Evolutionary conservation across 2,113 vertebrate species (phyloP), one percentile per base, ranked within the genome.

Genomic region (Buteo buteo): DNA sequence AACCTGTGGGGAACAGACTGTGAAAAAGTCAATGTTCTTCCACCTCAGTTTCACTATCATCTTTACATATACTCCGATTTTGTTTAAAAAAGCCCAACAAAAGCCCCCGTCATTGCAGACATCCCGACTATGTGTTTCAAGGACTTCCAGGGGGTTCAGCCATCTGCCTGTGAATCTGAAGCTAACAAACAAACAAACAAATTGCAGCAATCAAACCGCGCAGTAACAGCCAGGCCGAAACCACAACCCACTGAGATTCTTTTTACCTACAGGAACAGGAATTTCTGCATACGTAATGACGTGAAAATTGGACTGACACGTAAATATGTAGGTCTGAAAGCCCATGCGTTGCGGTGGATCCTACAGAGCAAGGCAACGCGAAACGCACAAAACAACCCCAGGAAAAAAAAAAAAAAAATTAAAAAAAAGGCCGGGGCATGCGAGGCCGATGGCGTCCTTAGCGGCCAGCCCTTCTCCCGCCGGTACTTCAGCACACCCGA

Each of bases 11-110:
- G 24, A 49, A 24, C 9, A 42, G 49, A 25, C 32, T 3, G 6
- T 0, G 44, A 24, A 6, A 9, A 31, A 55, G 9, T 3, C 22
- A 18, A 2, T 15, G 1, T 4, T 28, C 38, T 13, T 15, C 18
- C 34, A 9, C 13, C 40, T 11, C 8, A 14, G 18, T 10, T 58
- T 29, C 28, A 18, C 81, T 45, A 7, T 3, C 25, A 12, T 10
- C 62, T 26, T 40, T 5, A 29, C 38, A 47, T 26, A 8, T 6
- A 19, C 5, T 29, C 32, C 17, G 5, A 22, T 31, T 61, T 36
- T 16, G 29, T 16, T 13, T 10, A 16, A 31, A 19, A 31, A 8
- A 50, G 28, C 13, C 5, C 22, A 62, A 28, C 3, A 6, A 24
- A 11, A n/a, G 7, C 15, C 34, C 7, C 44, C 8, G 64, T 4